Percentiles rank a stretch among this genome's conserved stretches.
Conservation (phyloP, 2,113 vertebrate genomes). For the Piaya cayana region DNA sequence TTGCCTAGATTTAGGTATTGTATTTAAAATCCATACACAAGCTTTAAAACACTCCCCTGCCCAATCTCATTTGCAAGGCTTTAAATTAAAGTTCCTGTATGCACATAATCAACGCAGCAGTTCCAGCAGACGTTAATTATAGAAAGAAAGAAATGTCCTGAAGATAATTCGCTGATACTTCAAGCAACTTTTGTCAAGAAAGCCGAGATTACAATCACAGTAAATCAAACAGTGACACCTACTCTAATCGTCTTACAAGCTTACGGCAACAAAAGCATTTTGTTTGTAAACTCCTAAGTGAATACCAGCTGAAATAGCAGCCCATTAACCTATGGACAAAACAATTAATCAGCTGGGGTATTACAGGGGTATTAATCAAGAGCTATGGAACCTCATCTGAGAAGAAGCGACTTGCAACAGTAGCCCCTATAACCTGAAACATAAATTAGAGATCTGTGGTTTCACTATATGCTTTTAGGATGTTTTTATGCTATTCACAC, state of each 20-base stretch:
- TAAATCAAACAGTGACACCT: not conserved
- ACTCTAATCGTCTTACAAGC: constrained; percentile 5
- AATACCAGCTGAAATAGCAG: not conserved
- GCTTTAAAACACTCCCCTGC: not conserved
- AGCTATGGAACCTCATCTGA: constrained; percentile 2
- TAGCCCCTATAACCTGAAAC: not conserved
- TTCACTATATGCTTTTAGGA: not conserved
- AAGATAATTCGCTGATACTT: not conserved
- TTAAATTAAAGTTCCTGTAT: not conserved
- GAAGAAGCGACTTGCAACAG: not conserved
- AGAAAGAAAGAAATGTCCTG: not conserved
- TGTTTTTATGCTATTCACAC: not conserved
- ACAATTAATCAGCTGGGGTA: not conserved
- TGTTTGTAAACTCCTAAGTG: constrained; percentile 15
- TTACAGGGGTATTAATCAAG: not conserved
- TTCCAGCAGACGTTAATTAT: not conserved
- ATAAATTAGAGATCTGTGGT: not conserved
- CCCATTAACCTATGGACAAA: not conserved
- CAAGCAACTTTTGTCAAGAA: not conserved
- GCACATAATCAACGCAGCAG: not conserved
- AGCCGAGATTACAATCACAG: not conserved
- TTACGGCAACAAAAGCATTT: constrained; percentile 27
- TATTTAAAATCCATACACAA: not conserved
- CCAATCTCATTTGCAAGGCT: constrained; percentile 2
- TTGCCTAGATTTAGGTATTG: not conserved